A percentile compares a stretch with the other conserved stretches of the same genome.
Evolutionary conservation across 2,113 vertebrate species (phyloP).

Genomic region (Arothron firmamentum): DNA sequence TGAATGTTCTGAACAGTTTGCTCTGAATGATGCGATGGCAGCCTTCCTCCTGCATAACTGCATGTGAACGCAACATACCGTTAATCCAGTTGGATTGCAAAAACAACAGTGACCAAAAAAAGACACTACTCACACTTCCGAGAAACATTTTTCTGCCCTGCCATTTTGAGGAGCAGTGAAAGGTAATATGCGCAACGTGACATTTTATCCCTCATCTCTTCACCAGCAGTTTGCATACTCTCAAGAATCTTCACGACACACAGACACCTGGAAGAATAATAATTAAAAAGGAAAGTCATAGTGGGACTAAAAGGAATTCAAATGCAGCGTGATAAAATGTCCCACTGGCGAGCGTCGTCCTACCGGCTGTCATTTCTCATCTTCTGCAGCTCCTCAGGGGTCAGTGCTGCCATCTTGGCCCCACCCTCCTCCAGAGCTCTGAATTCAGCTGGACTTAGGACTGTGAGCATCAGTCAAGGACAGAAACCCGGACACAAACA

Average conservation of each 20-base stretch:
- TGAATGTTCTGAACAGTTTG: slow-evolving; percentile 68
- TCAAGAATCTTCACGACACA: slow-evolving; percentile 80
- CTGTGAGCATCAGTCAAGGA: slow-evolving; percentile 74
- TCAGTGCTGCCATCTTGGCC: slow-evolving; percentile 72
- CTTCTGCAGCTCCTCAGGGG: slow-evolving; percentile 76
- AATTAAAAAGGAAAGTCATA: not conserved
- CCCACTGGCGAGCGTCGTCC: not conserved
- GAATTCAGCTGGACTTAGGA: slow-evolving; percentile 81
- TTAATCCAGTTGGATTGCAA: not conserved
- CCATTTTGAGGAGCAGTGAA: slow-evolving; percentile 80
- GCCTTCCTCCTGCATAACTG: slow-evolving; percentile 66
- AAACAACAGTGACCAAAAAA: not conserved
- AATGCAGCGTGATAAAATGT: no score
- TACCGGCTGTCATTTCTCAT: slow-evolving; percentile 79
- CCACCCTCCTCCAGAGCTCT: slow-evolving; percentile 75
- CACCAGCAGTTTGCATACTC: slow-evolving; percentile 66
- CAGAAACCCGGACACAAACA: not conserved
- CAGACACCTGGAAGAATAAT: slow-evolving; percentile 45
- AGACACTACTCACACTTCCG: slow-evolving; percentile 80
- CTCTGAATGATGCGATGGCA: slow-evolving; percentile 66
- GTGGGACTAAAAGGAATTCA: not conserved
- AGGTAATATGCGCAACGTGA: slow-evolving; percentile 85
- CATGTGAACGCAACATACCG: slow-evolving; percentile 1
- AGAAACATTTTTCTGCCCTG: slow-evolving; percentile 68
- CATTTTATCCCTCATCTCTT: slow-evolving; percentile 68